phyloP scores from a whole-genome alignment of 2,113 vertebrate genomes.

The Eubucco bourcierii region DNA sequence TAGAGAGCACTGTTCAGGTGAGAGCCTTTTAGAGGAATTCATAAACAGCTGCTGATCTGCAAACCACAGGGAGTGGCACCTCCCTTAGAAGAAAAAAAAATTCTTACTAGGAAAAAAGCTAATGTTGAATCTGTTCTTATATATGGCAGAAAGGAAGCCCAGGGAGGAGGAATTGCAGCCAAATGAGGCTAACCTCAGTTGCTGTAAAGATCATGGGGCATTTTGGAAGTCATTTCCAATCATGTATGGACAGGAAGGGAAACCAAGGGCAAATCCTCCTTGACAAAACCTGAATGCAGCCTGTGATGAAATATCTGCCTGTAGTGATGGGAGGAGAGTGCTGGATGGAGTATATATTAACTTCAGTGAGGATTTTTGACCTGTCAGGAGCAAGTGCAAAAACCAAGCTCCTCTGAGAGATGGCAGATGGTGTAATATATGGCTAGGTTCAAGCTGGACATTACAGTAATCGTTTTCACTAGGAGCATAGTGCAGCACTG shows the following conservation, averaged over 20 bases:
- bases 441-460: not conserved
- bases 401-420: not conserved
- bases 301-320: not conserved
- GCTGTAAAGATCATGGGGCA: not conserved
- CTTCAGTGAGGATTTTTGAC: not conserved
- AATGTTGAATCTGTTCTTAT: not conserved
- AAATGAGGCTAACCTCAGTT: not conserved
- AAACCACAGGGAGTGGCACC: not conserved
- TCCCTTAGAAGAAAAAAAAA: not conserved
- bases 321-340: not conserved
- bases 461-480: not conserved
- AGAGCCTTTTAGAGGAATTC: not conserved
- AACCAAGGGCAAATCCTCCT: not conserved
- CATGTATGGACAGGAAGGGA: fast-evolving
- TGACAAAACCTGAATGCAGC: not conserved
- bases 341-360: not conserved
- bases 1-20: not conserved
- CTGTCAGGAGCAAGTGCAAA: not conserved
- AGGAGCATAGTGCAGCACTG: not conserved
- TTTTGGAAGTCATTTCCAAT: not conserved
- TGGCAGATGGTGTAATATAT: not conserved
- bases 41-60: not conserved
- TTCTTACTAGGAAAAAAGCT: not conserved
- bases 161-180: not conserved
- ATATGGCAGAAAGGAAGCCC: not conserved